Conservation (phyloP, 2,113 vertebrate species). For the Bos taurus region ARS-UCD2.0 NC_037332.1:10283001-10283500, state of each 20-base stretch:
- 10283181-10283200: conserved; percentile 15
- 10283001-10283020: neutral
- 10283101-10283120: neutral
- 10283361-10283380: conserved; percentile 79
- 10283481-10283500: conserved; percentile 84
- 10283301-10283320: conserved; percentile 77
- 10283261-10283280: conserved; percentile 74
- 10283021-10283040: neutral
- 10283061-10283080: neutral
- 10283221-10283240: conserved; percentile 57
- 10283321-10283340: conserved; percentile 57
- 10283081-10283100: neutral
- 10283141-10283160: neutral
- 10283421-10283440: conserved; percentile 88
- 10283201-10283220: neutral
- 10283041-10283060: neutral
- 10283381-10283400: conserved; percentile 83
- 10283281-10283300: conserved; percentile 82
- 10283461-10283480: conserved; percentile 96
- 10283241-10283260: conserved; percentile 67
- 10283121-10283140: neutral
- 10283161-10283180: neutral
- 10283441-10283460: conserved; percentile 85
- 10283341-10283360: conserved; percentile 70
- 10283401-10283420: conserved; percentile 81